Percentiles rank a stretch among this genome's conserved stretches.
phyloP scores from a whole-genome alignment of 2,797 vertebrate species.

The Cacajao melanocephalus region DNA sequence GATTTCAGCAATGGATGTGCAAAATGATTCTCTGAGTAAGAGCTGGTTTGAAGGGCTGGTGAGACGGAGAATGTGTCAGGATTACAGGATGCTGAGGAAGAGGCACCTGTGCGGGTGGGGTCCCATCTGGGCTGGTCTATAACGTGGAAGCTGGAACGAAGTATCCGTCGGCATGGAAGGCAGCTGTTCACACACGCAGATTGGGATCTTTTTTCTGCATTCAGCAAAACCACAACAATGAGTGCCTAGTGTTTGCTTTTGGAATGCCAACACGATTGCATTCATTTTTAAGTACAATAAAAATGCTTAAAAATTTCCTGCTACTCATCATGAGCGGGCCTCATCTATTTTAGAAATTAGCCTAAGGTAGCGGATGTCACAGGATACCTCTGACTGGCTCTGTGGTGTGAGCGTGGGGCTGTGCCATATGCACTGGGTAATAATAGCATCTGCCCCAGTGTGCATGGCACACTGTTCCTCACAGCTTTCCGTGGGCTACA shows the following conservation, averaged over 20 bases:
- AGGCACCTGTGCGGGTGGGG: background rate
- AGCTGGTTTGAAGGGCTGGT: background rate
- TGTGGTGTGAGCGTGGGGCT: background rate
- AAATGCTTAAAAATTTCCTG: background rate
- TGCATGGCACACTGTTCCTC: background rate
- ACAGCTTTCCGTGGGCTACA: accelerated
- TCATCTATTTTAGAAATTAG: slow-evolving; percentile 16
- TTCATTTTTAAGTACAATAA: slow-evolving; percentile 2
- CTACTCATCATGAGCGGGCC: background rate
- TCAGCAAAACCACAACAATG: background rate
- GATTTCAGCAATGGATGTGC: background rate
- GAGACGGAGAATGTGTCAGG: background rate
- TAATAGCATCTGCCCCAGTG: background rate
- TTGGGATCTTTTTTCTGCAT: background rate
- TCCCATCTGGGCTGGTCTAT: background rate
- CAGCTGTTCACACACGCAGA: background rate
- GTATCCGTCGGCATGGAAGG: background rate
- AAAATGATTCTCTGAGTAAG: background rate
- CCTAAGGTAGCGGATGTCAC: background rate
- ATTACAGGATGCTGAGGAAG: background rate
- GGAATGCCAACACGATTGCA: background rate
- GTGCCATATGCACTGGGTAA: background rate
- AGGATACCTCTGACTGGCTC: background rate
- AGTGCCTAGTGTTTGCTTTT: background rate
- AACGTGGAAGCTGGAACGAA: background rate